A percentile compares a stretch with the other conserved stretches of the same genome.
These are phyloP conservation scores for Microplitis mediator DNA, from an alignment of 1,140 invertebrate species.

Conservation along the genomic window DNA sequence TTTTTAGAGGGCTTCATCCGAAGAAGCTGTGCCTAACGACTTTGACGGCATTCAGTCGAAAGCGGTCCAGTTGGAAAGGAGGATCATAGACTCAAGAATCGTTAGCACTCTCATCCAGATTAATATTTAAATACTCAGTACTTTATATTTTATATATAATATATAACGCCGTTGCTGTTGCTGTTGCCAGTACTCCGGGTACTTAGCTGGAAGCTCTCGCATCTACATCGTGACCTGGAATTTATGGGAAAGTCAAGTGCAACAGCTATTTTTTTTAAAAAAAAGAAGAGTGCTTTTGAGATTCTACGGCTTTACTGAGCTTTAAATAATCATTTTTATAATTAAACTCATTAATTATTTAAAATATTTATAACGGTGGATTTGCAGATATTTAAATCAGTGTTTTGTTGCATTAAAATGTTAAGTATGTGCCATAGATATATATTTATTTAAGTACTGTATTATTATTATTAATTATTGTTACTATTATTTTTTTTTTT, in stretches of 20 bases:
- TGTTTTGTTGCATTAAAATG: too few relatives aligned
- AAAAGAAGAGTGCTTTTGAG: not conserved
- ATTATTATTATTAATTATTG: not conserved
- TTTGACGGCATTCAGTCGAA: conserved; percentile 62
- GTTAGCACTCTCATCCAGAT: not conserved
- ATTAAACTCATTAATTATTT: too few relatives aligned
- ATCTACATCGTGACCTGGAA: not conserved
- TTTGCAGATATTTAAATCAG: too few relatives aligned
- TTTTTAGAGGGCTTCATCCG: conserved; percentile 59
- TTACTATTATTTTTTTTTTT: not conserved
- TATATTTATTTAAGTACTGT: too few relatives aligned
- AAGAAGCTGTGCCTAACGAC: conserved; percentile 47
- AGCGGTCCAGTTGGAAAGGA: conserved; percentile 51
- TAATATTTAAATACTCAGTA: not conserved
- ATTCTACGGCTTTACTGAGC: not conserved
- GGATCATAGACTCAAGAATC: conserved; percentile 18
- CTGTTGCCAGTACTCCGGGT: too few relatives aligned
- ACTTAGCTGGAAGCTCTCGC: not conserved
- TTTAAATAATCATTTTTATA: too few relatives aligned
- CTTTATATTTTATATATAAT: too few relatives aligned
- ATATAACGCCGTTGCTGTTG: too few relatives aligned
- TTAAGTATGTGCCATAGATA: too few relatives aligned
- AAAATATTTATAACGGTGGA: too few relatives aligned
- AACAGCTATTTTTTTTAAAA: not conserved
- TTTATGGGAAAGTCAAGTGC: conserved; percentile 5